Evolutionary conservation across 2,888 invertebrate genomes (phyloP), one percentile per base, ranked within the genome.

Genomic region (Chloroclysta siterata): DNA sequence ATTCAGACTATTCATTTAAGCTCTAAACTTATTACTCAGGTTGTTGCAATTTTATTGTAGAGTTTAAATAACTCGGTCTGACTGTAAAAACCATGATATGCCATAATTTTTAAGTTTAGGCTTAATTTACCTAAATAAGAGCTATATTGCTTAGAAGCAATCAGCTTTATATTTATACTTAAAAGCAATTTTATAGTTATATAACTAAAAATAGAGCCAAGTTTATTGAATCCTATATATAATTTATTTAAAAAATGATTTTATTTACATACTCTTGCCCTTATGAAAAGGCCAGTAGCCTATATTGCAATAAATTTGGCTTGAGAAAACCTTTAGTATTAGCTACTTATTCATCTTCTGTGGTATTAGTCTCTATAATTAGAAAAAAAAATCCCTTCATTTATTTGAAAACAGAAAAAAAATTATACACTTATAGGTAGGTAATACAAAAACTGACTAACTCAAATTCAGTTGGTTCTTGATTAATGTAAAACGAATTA

Each of bases 91-190:
- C 60, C 54, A 60, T 69, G 54, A 77, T 79, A 84, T 86, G 83
- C 83, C 84, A 85, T 84, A 83, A 83, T 74, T 72, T 75, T 72
- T 75, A 81, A 81, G 78, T 65, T 66, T 79, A 77, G 66, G 56
- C 62, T 63, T 63, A 52, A 0, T 41, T n/a, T 52, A 17, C 51
- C 22, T 22, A 22, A 22, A 53, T 56, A 53, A 63, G 70, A 39
- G 52, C 52, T 22, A 22, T 22, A 22, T 22, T 22, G 22, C 22
- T 22, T 22, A 33, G 6, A 33, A 33, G 33, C 33, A 33, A 33
- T 6, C 33, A 22, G 22, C 22, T 22, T 22, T 22, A 1, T 22
- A 22, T 22, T 33, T 33, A 5, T 33, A 33, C 33, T 33, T 33
- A 33, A 6, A 33, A 6, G 33, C 33, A 8, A 6, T 6, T 33